These are phyloP conservation scores for Halesus radiatus DNA, from an alignment of 1,140 invertebrate genomes.

Conservation along the genomic window DNA sequence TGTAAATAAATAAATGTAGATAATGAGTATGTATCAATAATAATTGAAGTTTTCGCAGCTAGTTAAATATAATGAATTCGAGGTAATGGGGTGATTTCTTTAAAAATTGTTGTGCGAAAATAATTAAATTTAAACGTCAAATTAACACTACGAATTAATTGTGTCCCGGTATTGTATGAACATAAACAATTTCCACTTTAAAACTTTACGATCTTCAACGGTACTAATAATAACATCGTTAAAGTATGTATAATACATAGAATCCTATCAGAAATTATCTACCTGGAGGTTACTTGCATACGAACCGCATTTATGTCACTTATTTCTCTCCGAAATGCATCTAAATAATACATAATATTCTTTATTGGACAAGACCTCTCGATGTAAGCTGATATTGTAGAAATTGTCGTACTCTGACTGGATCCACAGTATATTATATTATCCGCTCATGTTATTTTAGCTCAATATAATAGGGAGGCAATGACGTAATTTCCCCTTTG, in stretches of 20 bases:
- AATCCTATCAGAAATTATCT: not conserved
- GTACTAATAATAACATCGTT: too few relatives aligned
- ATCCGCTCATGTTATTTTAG: not conserved
- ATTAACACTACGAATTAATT: not conserved
- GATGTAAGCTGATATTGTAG: slow-evolving; percentile 21
- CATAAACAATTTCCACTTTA: not conserved
- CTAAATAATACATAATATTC: slow-evolving; percentile 29
- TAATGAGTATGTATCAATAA: too few relatives aligned
- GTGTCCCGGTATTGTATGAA: too few relatives aligned
- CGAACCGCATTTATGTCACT: slow-evolving; percentile 1
- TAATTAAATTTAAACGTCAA: not conserved
- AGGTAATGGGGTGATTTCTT: too few relatives aligned
- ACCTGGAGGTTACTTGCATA: slow-evolving; percentile 15
- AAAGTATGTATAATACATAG: too few relatives aligned
- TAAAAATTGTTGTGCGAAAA: too few relatives aligned
- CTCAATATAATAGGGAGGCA: not conserved
- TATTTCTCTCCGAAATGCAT: slow-evolving; percentile 13
- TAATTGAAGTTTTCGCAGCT: too few relatives aligned
- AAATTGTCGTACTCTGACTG: not conserved
- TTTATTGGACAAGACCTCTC: slow-evolving; percentile 14
- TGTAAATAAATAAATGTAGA: too few relatives aligned
- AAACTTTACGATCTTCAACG: not conserved
- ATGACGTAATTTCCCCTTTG: not conserved
- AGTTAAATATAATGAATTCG: too few relatives aligned
- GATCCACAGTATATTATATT: not conserved